Conservation (phyloP, 2,797 vertebrate genomes). For the Cyclopterus lumpus region DNA sequence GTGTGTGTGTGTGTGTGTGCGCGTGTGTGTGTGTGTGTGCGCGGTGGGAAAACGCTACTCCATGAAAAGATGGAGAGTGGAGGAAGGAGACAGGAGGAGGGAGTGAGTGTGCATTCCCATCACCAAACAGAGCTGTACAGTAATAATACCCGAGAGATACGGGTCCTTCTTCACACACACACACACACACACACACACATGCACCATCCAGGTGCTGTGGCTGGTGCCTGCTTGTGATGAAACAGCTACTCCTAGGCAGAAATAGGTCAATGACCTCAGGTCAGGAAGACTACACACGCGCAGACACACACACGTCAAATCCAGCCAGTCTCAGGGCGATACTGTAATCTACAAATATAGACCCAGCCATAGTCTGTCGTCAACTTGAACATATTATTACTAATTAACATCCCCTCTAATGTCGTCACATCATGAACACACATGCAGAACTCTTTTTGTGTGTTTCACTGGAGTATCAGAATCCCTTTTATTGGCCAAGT, state of each 20-base stretch:
- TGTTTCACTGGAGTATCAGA: slow-evolving; percentile 3
- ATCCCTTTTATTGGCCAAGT: not conserved
- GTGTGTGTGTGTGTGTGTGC: slow-evolving; percentile 12
- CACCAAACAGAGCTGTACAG: slow-evolving; percentile 57
- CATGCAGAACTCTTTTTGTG: not conserved
- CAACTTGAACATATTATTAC: slow-evolving; percentile 4
- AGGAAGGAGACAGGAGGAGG: slow-evolving; percentile 45
- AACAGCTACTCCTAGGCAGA: slow-evolving; percentile 73
- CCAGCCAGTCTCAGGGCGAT: not conserved
- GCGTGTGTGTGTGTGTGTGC: slow-evolving; percentile 35
- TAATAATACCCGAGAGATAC: slow-evolving; percentile 59
- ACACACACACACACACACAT: not conserved
- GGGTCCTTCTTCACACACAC: not conserved
- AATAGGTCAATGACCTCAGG: slow-evolving; percentile 77
- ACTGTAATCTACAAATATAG: not conserved
- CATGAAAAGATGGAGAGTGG: slow-evolving; percentile 49
- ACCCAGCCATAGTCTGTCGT: not conserved
- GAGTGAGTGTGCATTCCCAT: slow-evolving; percentile 55
- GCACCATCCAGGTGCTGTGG: slow-evolving; percentile 66
- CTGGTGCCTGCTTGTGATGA: slow-evolving; percentile 73
- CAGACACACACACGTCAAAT: slow-evolving; percentile 12
- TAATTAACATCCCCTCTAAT: slow-evolving; percentile 18
- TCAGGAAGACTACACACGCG: slow-evolving; percentile 34
- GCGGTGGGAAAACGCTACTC: slow-evolving; percentile 50
- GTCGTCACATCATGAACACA: not conserved